Base-by-base conservation (phyloP, 2,113 vertebrate species). In the Pardalotus punctatus region DNA sequence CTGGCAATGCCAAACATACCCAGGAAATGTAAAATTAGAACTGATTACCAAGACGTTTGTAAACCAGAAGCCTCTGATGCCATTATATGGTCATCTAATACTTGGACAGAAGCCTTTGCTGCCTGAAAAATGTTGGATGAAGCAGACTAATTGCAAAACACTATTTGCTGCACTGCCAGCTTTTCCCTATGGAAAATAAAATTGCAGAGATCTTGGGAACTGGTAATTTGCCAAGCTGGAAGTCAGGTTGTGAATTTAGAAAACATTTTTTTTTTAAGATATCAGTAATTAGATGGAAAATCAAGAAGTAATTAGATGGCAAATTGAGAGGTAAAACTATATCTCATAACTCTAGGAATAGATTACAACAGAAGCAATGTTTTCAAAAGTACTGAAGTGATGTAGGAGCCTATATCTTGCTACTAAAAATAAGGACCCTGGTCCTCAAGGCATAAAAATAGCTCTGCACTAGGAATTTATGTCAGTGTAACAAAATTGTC, bases 1-100 rank as follows among this genome's bases (percentile, higher is more conserved):
- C 74, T 93, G 85, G 81, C 19, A 4, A 38, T 40, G 82, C 79
- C 94, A 91, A 96, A 90, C 71, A 80, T 56, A 82, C 64, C 79
- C 93, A 95, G 94, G 92, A 96, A 96, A 93, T 88, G 81, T 91
- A 97, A 97, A 97, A 97, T 96, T 96, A 96, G 95, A 97, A 95
- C 65, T 94, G 78, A 95, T 94, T 95, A 91, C 90, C 79, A 73
- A 57, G 87, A 96, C 33, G 1, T 96, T 94, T 95, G 89, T 86
- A 88, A 95, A 96, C 60, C 95, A 95, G 89, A 95, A 80, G 67
- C 84, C 91, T 86, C 96, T 81, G 94, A 71, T 90, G 95, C 92
- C 95, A 81, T 94, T 92, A 82, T 74, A 72, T 35, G 91, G 91
- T 81, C 86, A 95, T 94, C 93, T 96, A 80, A 80, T 33, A 83